Evolutionary conservation across 2,797 vertebrate genomes (phyloP), one percentile per base, ranked within the genome.

Genomic region (Lateolabrax maculatus): DNA sequence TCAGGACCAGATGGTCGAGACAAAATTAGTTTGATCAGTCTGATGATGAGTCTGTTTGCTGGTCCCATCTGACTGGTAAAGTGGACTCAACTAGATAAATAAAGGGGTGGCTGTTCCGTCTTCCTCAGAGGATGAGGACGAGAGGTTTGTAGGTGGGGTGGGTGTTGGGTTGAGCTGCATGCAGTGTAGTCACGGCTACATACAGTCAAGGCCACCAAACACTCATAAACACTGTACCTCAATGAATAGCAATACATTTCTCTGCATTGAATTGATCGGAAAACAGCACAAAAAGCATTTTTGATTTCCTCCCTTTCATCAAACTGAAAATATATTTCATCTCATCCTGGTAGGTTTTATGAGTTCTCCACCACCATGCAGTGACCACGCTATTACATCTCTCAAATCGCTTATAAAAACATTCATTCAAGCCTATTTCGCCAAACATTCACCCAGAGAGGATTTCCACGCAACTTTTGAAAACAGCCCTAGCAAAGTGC

Each of bases 131-230:
- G 90, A 86, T 80, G 80, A 77, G 76, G 76, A 87, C 15, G 90
- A 93, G 94, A 95, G 94, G 95, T 95, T 95, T 96, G 94, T 92
- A 89, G 84, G 88, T 84, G 84, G 84, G 84, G 64, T 62, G 88
- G 88, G 72, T 89, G 84, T 83, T 65, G 87, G 77, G 84, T 89
- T 80, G 83, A 90, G 74, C 85, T 95, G 95, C 93, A 95, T 95
- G 94, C 80, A 77, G 86, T 88, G 71, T 84, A 90, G 85, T 84
- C 75, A 76, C 43, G 44, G 71, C 81, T 80, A 74, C 83, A 77
- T 72, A 31, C 77, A 55, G 65, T 49, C 62, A 66, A 80, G 76
- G 72, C 73, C 63, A 77, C 67, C 60, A 49, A 75, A 77, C 75
- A 72, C 73, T 80, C 74, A 77, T 67, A 64, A 84, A 80, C 69